Base-by-base conservation (phyloP, 35 echinoderm and acorn worm species). In the Apostichopus parvimensis region DNA sequence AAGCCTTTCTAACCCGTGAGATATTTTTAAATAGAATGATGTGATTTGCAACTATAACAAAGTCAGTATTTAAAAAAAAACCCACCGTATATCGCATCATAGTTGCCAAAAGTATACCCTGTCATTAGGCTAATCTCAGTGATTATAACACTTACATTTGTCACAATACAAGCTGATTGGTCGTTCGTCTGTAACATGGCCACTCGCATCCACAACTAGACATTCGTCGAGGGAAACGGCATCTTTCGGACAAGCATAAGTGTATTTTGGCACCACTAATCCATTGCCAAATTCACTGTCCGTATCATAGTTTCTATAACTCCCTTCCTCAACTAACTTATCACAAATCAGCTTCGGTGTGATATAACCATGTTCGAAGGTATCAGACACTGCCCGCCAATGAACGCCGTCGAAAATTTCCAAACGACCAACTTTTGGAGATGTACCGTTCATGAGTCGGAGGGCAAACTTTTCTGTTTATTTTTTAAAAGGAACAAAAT, bases 111-210 rank as follows among this genome's bases (percentile, higher is more conserved):
- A 45, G 34, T 45, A 45, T 45, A 2, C 34, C 2, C 34, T 45
- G 34, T 45, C 34, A 45, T 45, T 45, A 45, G 34, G 3, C 34
- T 45, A 45, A n/a, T n/a, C n/a, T n/a, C 4, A 4, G 2, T 45
- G 34, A 45, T 0, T 45, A 45, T 45, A 68, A 82, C 57, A 9
- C 13, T 56, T 59, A 84, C 81, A 54, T 84, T 84, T 58, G 81
- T 84, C 81, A 14, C 81, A 84, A 52, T 84, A 84, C 56, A 84
- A 84, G 57, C 52, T 84, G 81, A 84, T 59, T 23, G 81, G 81
- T n/a, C 57, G 54, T 22, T 58, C 56, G 57, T 59, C 57, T 53
- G 55, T 23, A 22, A 84, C 55, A 4, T 84, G 56, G 24, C 17
- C 53, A 17, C 57, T 23, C 0, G 24, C n/a, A 15, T 84, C 56